These are phyloP conservation scores for Trichonephila clavipes DNA, from an alignment of 1,140 invertebrate genomes.

Conservation along the genomic window DNA sequence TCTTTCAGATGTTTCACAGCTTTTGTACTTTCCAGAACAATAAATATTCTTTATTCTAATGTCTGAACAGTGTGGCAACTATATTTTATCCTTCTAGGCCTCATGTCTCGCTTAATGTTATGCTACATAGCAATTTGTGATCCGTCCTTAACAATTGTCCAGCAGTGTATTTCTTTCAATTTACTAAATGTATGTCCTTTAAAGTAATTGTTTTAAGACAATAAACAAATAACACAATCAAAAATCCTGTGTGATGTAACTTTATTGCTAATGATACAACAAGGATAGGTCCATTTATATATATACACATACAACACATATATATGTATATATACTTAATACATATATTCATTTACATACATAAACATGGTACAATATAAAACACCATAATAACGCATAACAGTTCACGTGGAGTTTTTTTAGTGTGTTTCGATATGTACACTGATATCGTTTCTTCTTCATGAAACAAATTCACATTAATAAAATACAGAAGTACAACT, in stretches of 20 bases:
- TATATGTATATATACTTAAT: not conserved
- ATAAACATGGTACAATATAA: constrained; percentile 62
- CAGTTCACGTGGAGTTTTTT: not conserved
- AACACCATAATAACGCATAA: constrained; percentile 41
- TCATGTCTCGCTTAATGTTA: too few species aligned
- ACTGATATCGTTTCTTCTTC: not conserved
- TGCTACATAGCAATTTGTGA: too few species aligned
- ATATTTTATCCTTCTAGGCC: too few species aligned
- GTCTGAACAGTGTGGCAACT: too few species aligned
- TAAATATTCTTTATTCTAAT: too few species aligned
- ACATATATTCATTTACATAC: constrained; percentile 55
- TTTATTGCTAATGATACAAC: constrained; percentile 70
- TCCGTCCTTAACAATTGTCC: too few species aligned
- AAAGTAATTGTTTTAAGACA: too few species aligned
- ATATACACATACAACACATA: constrained; percentile 21
- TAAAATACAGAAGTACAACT: constrained; percentile 44
- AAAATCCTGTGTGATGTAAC: not conserved
- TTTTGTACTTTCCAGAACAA: too few species aligned
- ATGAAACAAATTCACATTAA: not conserved
- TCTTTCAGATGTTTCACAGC: too few species aligned
- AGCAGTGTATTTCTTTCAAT: too few species aligned
- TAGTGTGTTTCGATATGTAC: constrained; percentile 18
- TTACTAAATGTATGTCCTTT: too few species aligned
- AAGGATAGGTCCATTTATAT: constrained; percentile 64
- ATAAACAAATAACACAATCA: too few species aligned